A percentile compares a stretch with the other conserved stretches of the same genome.
phyloP scores from a whole-genome alignment of 2,888 invertebrate genomes.

The Pelosia muscerda region DNA sequence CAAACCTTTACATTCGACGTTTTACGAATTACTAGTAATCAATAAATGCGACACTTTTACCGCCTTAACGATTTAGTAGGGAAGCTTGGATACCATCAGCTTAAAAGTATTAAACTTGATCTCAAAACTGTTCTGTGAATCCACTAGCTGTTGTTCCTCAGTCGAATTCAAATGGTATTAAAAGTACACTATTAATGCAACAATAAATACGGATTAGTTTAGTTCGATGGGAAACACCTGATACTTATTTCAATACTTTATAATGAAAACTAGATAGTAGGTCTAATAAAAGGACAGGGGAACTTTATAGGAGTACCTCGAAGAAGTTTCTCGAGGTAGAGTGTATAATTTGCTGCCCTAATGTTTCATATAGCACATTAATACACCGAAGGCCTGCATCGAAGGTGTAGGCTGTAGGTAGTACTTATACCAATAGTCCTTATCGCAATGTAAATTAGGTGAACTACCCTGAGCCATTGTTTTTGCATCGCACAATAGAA shows the following conservation, averaged over 20 bases:
- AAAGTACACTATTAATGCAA: slow-evolving; percentile 38
- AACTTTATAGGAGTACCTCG: too few relatives aligned
- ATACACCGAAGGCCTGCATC: too few relatives aligned
- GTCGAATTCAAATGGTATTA: slow-evolving; percentile 57
- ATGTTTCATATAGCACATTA: too few relatives aligned
- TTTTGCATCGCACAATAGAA: background rate
- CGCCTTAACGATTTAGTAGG: slow-evolving; percentile 45
- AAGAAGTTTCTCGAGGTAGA: too few relatives aligned
- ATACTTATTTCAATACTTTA: background rate
- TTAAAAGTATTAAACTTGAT: slow-evolving; percentile 66
- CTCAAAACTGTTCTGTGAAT: slow-evolving; percentile 61
- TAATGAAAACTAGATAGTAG: background rate
- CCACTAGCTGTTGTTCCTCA: slow-evolving; percentile 48
- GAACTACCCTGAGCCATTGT: too few relatives aligned
- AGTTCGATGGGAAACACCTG: background rate
- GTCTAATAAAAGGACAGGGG: too few relatives aligned
- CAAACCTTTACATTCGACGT: slow-evolving; percentile 36
- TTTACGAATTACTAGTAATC: slow-evolving; percentile 55
- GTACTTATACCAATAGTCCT: background rate
- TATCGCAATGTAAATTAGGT: background rate
- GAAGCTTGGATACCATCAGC: slow-evolving; percentile 60
- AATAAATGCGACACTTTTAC: slow-evolving; percentile 53
- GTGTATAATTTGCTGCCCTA: too few relatives aligned
- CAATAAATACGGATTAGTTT: background rate
- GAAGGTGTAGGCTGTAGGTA: background rate